phyloP scores from a whole-genome alignment of 2,797 vertebrate species.

The Salmo trutta region DNA sequence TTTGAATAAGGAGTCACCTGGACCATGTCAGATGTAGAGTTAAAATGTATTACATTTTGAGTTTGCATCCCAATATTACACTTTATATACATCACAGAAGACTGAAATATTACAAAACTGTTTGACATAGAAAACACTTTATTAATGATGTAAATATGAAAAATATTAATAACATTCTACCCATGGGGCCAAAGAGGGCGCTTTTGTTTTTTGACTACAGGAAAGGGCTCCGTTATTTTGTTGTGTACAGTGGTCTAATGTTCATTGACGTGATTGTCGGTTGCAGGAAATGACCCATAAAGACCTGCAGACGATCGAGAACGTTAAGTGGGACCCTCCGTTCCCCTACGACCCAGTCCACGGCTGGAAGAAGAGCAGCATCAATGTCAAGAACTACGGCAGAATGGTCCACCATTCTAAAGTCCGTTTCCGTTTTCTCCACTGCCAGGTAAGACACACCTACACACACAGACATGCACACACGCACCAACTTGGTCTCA shows the following conservation, averaged over 20 bases:
- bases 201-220: too few species aligned
- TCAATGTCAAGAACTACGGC: constrained; percentile 88
- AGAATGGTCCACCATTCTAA: constrained; percentile 93
- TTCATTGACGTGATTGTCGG: constrained; percentile 20
- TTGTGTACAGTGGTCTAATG: constrained; percentile 7
- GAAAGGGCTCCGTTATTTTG: neutral
- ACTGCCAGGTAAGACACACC: constrained; percentile 84
- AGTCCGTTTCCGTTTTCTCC: constrained; percentile 89
- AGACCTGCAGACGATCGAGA: constrained; percentile 77
- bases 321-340: constrained; percentile 86
- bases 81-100: too few species aligned
- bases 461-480: neutral
- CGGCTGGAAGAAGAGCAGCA: constrained; percentile 87
- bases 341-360: constrained; percentile 78
- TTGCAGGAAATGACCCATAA: constrained; percentile 80
- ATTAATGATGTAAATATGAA: too few species aligned
- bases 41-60: too few species aligned
- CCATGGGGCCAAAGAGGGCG: too few species aligned
- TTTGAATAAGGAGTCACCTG: too few species aligned
- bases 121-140: too few species aligned
- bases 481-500: neutral
- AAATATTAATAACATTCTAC: too few species aligned
- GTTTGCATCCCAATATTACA: too few species aligned
- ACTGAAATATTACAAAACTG: too few species aligned
- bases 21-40: too few species aligned